Evolutionary conservation across 2,888 invertebrate species (phyloP).

Genomic region (Prosapia bicincta): DNA sequence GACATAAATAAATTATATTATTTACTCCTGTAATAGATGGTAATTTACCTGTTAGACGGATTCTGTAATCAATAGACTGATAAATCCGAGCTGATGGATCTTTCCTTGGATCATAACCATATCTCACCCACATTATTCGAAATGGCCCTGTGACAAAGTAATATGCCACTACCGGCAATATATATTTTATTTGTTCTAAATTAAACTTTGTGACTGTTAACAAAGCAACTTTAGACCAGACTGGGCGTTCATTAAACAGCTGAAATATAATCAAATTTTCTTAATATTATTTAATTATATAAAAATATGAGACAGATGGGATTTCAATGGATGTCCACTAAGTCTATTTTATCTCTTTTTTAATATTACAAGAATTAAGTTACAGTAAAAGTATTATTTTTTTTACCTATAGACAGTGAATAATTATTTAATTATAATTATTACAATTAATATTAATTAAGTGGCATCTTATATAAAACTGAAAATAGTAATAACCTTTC

Average conservation of each 20-base stretch:
- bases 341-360: no score
- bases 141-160: slow-evolving; percentile 90
- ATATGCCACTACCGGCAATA: slow-evolving; percentile 80
- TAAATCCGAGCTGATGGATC: slow-evolving; percentile 74
- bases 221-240: slow-evolving; percentile 84
- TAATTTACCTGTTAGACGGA: slow-evolving; percentile 57
- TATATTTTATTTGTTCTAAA: slow-evolving; percentile 62
- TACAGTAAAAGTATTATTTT: no score
- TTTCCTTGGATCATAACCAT: slow-evolving; percentile 88
- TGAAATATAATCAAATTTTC: slow-evolving; percentile 44
- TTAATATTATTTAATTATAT: no score
- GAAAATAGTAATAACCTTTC: no score
- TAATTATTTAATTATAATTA: no score
- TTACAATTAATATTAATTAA: no score
- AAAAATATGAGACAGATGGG: not conserved
- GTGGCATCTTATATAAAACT: no score
- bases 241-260: slow-evolving; percentile 80
- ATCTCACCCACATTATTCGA: slow-evolving; percentile 84
- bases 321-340: not conserved
- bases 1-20: no score
- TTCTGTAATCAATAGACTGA: slow-evolving; percentile 84
- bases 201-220: slow-evolving; percentile 60
- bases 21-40: no score
- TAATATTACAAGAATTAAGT: no score
- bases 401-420: no score